Percentiles rank a stretch among this genome's conserved stretches.
phyloP scores from a whole-genome alignment of 1,140 invertebrate species.

The Hylyphantes graminicola region DNA sequence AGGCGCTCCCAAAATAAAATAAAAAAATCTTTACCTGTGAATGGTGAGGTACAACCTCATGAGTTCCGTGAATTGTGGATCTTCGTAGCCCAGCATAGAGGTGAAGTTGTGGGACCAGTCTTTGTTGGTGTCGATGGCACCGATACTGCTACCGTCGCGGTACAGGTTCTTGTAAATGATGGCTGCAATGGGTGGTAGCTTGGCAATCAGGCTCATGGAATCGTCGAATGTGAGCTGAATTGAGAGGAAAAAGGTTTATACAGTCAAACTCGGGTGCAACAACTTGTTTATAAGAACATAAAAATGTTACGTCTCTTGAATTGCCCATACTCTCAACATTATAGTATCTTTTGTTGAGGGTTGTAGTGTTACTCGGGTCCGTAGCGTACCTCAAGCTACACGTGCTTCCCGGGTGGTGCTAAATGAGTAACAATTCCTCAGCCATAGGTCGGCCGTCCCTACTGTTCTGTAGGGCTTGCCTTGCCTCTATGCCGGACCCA shows the following conservation, averaged over 20 bases:
- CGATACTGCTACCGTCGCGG: conserved; percentile 71
- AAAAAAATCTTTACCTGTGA: conserved; percentile 68
- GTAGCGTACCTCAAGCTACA: too few species aligned
- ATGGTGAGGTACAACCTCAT: conserved; percentile 75
- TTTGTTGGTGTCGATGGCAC: conserved; percentile 72
- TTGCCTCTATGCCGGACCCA: too few species aligned
- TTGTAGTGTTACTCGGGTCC: too few species aligned
- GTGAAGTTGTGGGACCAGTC: conserved; percentile 75
- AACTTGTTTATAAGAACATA: too few species aligned
- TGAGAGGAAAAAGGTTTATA: conserved; percentile 31
- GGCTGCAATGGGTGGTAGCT: conserved; percentile 74
- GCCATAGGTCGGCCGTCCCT: too few species aligned
- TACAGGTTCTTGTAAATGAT: conserved; percentile 75
- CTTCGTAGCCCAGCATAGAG: conserved; percentile 73
- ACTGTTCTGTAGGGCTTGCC: too few species aligned
- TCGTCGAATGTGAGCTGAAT: conserved; percentile 72
- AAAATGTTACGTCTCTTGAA: too few species aligned
- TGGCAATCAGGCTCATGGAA: conserved; percentile 75
- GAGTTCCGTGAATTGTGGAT: conserved; percentile 72
- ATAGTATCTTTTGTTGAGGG: too few species aligned
- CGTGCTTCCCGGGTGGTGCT: too few species aligned
- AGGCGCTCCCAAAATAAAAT: background rate
- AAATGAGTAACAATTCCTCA: too few species aligned
- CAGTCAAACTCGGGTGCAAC: too few species aligned
- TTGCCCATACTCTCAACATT: too few species aligned